phyloP scores from a whole-genome alignment of 2,888 invertebrate species.

The Hetaerina titia region DNA sequence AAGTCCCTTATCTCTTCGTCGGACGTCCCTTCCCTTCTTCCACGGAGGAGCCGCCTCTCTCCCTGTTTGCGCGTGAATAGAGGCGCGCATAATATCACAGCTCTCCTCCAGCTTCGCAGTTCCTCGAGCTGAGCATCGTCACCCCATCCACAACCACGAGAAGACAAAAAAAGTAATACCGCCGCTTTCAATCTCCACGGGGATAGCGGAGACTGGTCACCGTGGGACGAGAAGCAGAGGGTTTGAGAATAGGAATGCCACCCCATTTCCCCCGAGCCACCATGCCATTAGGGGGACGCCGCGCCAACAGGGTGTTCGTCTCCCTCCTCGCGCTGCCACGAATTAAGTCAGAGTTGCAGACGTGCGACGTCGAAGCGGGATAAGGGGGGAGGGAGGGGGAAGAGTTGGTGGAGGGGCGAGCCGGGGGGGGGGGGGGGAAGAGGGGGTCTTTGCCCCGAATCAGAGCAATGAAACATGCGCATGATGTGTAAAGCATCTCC shows the following conservation, averaged over 20 bases:
- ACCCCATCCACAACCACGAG: not conserved
- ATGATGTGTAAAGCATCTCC: not conserved
- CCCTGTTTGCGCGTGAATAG: not conserved
- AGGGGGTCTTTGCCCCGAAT: not conserved
- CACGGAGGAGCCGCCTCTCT: not conserved
- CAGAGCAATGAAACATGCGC: not conserved
- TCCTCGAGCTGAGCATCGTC: not conserved
- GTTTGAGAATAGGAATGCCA: not conserved
- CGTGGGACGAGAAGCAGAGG: not conserved
- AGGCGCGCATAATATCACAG: not conserved
- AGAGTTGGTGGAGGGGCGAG: not conserved
- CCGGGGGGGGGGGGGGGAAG: not conserved
- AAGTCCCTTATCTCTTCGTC: not conserved
- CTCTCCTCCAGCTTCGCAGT: not conserved
- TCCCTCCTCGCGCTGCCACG: not conserved
- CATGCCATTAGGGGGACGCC: not conserved
- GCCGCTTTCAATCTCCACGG: not conserved
- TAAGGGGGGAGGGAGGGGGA: not conserved
- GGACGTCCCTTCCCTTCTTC: not conserved
- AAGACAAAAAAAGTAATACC: not conserved
- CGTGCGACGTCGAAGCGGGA: not conserved
- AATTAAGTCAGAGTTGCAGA: constrained; percentile 11
- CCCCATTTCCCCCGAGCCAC: not conserved
- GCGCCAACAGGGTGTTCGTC: not conserved
- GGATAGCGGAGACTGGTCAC: too few relatives aligned